Evolutionary conservation across 2,113 vertebrate species (phyloP).

Genomic region (Gambusia holbrooki): DNA sequence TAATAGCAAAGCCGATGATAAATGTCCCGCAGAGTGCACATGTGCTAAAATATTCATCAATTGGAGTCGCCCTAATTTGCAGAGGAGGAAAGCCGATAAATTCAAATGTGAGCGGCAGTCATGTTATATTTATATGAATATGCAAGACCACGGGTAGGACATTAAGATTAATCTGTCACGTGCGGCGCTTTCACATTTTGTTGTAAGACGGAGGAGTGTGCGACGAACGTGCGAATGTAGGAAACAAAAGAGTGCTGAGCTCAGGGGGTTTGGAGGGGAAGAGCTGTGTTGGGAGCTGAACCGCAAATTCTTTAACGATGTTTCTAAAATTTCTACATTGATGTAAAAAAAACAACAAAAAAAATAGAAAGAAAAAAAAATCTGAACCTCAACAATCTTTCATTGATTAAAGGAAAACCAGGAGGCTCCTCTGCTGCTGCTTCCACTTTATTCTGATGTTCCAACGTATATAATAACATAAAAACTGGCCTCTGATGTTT

Average conservation of each 20-base stretch:
- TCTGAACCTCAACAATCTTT: slow-evolving; percentile 19
- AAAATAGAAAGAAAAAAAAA: slow-evolving; percentile 17
- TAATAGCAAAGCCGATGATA: slow-evolving; percentile 91
- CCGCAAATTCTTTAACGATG: slow-evolving; percentile 51
- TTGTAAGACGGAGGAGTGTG: slow-evolving; percentile 45
- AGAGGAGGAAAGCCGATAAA: slow-evolving; percentile 82
- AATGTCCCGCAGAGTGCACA: slow-evolving; percentile 96
- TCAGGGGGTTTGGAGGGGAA: slow-evolving; percentile 21
- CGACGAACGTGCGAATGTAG: slow-evolving; percentile 42
- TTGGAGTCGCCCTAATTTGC: slow-evolving; percentile 79
- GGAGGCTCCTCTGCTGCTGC: slow-evolving; percentile 19
- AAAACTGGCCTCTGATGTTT: slow-evolving; percentile 30
- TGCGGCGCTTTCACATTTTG: slow-evolving; percentile 52
- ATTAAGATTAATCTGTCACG: slow-evolving; percentile 76
- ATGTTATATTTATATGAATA: slow-evolving; percentile 82
- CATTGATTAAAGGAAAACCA: slow-evolving; percentile 67
- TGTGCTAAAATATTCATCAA: slow-evolving; percentile 99
- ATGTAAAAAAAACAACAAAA: slow-evolving; percentile 9
- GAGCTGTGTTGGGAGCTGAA: slow-evolving; percentile 35
- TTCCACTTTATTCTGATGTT: slow-evolving; percentile 41
- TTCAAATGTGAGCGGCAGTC: slow-evolving; percentile 75
- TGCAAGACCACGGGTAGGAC: slow-evolving; percentile 74
- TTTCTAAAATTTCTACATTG: slow-evolving; percentile 37
- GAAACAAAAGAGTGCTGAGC: slow-evolving; percentile 31
- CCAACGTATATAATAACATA: slow-evolving; percentile 39